Evolutionary conservation across 2,113 vertebrate species (phyloP), one percentile per base, ranked within the genome.

Genomic region (Haemorhous mexicanus): DNA sequence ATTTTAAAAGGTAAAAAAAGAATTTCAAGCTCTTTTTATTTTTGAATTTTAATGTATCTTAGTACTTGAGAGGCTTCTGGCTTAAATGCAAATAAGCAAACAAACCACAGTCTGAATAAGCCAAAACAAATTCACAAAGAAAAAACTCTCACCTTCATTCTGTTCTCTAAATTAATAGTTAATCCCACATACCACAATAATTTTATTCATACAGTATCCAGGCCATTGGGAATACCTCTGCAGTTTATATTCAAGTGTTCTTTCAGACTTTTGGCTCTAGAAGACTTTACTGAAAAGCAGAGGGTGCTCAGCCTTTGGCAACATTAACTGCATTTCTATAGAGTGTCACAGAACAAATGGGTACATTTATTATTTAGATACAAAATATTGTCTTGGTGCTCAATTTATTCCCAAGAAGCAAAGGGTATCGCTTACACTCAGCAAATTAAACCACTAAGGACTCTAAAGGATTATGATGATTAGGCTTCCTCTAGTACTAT

Each of bases 301-400:
- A 49, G 30, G n/a, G 22, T 62, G 67, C 63, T 92, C 70, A 83
- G 50, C 41, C 22, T 80, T 76, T 1, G 0, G 53, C 58, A 85
- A 85, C 28, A 92, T 85, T 66, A 72, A 80, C 30, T 68, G 52
- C 47, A 68, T 78, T 86, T 90, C 75, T 68, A 44, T 9, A 46
- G 73, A 84, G 24, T 56, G 35, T 26, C 79, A 82, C n/a, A 85
- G 24, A 95, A 94, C 33, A 79, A 79, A 83, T 64, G 47, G 27
- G 46, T 61, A 72, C 79, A 85, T 93, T 79, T 90, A 90, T 90
- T 90, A 90, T 90, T 94, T 79, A 95, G 59, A 73, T 85, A 59
- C 26, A 76, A 90, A 94, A 90, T 85, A 92, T 14, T 90, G 49
- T 79, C 88, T 79, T 68, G 35, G 21, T 61, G n/a, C 44, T 85